Base-by-base conservation (phyloP, 1,140 invertebrate genomes). In the Potamilus streckersoni region DNA sequence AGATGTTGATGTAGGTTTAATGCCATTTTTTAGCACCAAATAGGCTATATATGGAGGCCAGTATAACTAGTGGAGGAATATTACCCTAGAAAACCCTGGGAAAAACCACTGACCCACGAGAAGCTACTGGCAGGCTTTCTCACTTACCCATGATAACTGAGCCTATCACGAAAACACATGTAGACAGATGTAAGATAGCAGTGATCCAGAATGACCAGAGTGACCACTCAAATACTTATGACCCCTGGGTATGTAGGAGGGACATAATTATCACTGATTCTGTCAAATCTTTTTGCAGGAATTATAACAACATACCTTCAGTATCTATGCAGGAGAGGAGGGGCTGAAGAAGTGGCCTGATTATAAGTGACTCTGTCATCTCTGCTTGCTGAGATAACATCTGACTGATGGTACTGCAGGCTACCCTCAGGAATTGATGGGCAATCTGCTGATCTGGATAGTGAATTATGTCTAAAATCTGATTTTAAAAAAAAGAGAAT, bases 391-490 rank as follows among this genome's bases (percentile, higher is more conserved):
- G 73, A 12, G 56, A 58, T 23, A 61, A 27, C 79, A 80, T 83
- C 20, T 49, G 64, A 38, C 69, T 62, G 55, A 85, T 80, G 38
- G 82, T 81, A 27, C 67, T 79, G 66, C 77, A 80, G n/a, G 77
- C 80, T 20, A 83, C 79, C 55, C 78, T n/a, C 14, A 79, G 69
- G 63, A 83, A 82, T 67, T 80, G 74, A 6, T 61, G 66, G 16
- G 70, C 66, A 4, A 79, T 66, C 58, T 68, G 62, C n/a, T 55
- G 71, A 59, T 83, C 80, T 27, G 69, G 38, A 49, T 71, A 66
- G n/a, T 82, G 79, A 14, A 84, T 38, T 38, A 83, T 20, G 16
- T 80, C 63, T 55, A 84, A 61, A 15, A 84, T 66, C 80, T 84
- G 77, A 23, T 23, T 23, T 23, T 4, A 2, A 31, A 60, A 72